Evolutionary conservation across 2,888 invertebrate genomes (phyloP).

Genomic region (Embidobia sp.): DNA sequence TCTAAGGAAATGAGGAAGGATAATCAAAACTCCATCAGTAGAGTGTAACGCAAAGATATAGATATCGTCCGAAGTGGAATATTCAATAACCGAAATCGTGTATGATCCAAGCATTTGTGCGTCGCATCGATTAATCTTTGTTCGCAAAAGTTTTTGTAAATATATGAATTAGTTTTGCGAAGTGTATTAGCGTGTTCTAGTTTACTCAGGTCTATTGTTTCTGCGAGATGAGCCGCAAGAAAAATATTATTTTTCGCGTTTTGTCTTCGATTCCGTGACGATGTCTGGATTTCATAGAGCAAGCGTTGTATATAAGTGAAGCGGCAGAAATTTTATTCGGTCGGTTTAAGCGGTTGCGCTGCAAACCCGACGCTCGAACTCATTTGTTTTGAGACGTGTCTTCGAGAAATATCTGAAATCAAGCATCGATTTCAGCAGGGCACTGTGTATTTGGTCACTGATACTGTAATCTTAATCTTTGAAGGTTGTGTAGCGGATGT

Average conservation of each 20-base stretch:
- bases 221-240: conserved; percentile 1
- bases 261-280: conserved; percentile 14
- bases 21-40: conserved; percentile 40
- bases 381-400: too few relatives aligned
- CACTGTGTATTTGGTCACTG: too few relatives aligned
- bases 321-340: conserved; percentile 14
- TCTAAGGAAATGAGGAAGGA: not conserved
- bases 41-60: conserved; percentile 17
- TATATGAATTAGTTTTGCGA: conserved; percentile 56
- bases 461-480: too few relatives aligned
- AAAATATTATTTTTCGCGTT: conserved; percentile 27
- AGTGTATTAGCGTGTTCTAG: conserved; percentile 37
- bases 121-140: conserved; percentile 44
- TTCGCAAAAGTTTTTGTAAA: conserved; percentile 53
- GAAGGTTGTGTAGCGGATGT: too few relatives aligned
- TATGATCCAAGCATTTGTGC: conserved; percentile 21
- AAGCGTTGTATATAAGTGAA: conserved; percentile 18
- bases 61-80: conserved; percentile 25
- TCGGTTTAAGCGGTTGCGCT: not conserved
- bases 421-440: too few relatives aligned
- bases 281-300: conserved; percentile 1
- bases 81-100: conserved; percentile 39
- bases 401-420: too few relatives aligned
- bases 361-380: not conserved
- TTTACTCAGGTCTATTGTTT: conserved; percentile 26